Evolutionary conservation across 2,797 vertebrate genomes (phyloP), one percentile per base, ranked within the genome.

Genomic region (Leptatherina wallacei): DNA sequence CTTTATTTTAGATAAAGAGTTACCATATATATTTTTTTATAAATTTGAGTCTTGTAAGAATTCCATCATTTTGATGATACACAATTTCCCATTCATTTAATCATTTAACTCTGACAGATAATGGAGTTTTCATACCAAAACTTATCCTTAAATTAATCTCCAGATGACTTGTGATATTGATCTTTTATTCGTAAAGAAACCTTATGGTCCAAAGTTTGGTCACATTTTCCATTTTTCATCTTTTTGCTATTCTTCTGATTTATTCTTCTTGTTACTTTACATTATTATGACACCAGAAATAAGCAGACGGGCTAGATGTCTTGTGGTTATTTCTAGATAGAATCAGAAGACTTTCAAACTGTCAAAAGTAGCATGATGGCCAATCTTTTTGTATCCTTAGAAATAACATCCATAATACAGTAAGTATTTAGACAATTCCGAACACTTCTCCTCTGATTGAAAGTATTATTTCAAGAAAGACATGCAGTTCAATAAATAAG

Each of bases 191-290:
- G 67, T 27, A 76, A 73, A 57, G 51, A 81, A 79, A 82, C 73
- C 69, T 51, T 59, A 82, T 84, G 63, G 75, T 73, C 59, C 40
- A 67, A 52, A 54, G 30, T 69, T 47, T 18, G 51, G 62, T 60
- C 44, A 65, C 65, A 73, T 70, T 70, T 75, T 78, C 59, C 61
- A 76, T 60, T 62, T 18, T 9, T 61, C 44, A 40, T 78, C 63
- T 71, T 74, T 73, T 75, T 69, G 51, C 76, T 61, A 69, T 73
- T 77, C 83, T 81, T 84, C 65, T 70, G 42, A 77, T 78, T 77
- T 69, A 83, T 76, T 73, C 68, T 80, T 61, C 29, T 20, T 18
- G 40, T 54, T 63, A 69, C 61, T 81, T 83, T 73, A 81, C 76
- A 90, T 78, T 59, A 76, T 61, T 22, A 22, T 52, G 60, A 73